Percentiles rank a stretch among this genome's conserved stretches.
These are phyloP conservation scores for Phenganax subtilis DNA, from an alignment of 92 coral and sea anemone species.

Conservation along the genomic window DNA sequence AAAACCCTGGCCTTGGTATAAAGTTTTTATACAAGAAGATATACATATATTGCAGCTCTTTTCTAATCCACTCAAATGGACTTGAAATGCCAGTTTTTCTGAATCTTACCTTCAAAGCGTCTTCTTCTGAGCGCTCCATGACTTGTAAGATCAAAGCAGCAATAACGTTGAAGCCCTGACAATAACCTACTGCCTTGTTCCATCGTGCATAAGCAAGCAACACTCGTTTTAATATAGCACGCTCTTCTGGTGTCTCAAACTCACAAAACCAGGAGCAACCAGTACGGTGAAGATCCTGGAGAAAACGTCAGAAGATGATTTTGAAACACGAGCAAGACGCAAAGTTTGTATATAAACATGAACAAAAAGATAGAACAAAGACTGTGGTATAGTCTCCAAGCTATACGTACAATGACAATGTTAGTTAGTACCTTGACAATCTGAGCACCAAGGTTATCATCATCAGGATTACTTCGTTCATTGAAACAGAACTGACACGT, in stretches of 20 bases:
- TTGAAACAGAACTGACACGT: conserved; percentile 89
- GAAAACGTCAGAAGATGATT: neutral
- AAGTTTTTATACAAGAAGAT: no score
- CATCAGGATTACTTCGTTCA: conserved; percentile 95
- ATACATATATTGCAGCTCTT: no score
- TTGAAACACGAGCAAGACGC: neutral
- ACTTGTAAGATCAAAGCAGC: conserved; percentile 96
- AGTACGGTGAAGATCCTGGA: conserved; percentile 94
- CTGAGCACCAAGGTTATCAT: conserved; percentile 95
- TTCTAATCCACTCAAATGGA: neutral
- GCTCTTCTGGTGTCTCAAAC: conserved; percentile 93
- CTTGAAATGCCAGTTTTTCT: neutral
- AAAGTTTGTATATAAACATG: neutral
- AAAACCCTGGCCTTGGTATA: no score
- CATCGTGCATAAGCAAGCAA: conserved; percentile 92
- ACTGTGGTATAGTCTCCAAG: no score
- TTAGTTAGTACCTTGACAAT: conserved; percentile 70
- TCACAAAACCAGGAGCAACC: conserved; percentile 99
- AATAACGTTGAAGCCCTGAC: conserved; percentile 97
- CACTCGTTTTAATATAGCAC: conserved; percentile 89
- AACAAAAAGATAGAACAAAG: no score
- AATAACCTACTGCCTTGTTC: conserved; percentile 94
- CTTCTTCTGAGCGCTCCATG: conserved; percentile 94
- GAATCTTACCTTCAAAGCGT: conserved; percentile 76
- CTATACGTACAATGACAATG: no score